phyloP scores from a whole-genome alignment of 2,797 vertebrate species.

The Cuculus canorus region DNA sequence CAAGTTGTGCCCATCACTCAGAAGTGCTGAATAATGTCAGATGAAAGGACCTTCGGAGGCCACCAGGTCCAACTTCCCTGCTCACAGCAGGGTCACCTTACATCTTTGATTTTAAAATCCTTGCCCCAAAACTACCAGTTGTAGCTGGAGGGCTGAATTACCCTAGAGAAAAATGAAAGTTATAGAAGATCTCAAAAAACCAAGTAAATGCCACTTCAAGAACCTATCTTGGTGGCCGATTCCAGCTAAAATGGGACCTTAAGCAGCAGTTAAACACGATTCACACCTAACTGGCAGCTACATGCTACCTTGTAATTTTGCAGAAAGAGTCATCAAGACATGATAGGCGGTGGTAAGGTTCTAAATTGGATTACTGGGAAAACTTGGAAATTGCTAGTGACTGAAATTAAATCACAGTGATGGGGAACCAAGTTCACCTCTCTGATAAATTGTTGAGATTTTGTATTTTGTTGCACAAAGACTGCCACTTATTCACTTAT shows the following conservation, averaged over 20 bases:
- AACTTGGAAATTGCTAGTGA: background rate
- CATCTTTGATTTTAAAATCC: background rate
- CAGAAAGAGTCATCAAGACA: background rate
- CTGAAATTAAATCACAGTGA: slow-evolving; percentile 14
- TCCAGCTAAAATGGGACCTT: background rate
- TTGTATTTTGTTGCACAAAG: background rate
- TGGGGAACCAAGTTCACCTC: background rate
- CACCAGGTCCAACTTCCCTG: background rate
- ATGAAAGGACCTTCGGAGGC: background rate
- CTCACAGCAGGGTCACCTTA: background rate
- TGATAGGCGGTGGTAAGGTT: background rate
- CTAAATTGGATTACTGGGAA: slow-evolving; percentile 1
- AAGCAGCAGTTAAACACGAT: background rate
- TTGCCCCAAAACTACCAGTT: background rate
- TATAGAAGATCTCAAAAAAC: background rate
- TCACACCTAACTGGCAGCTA: slow-evolving; percentile 12
- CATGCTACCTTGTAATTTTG: background rate
- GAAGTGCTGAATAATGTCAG: background rate
- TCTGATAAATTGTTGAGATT: background rate
- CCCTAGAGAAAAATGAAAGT: background rate
- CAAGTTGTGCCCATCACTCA: no score
- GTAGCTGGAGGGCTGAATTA: background rate
- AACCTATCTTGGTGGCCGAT: background rate
- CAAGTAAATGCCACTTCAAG: background rate
- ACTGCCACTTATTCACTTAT: background rate